Evolutionary conservation across 2,113 vertebrate species (phyloP), one percentile per base, ranked within the genome.

Genomic region (Herpailurus yagouaroundi): DNA sequence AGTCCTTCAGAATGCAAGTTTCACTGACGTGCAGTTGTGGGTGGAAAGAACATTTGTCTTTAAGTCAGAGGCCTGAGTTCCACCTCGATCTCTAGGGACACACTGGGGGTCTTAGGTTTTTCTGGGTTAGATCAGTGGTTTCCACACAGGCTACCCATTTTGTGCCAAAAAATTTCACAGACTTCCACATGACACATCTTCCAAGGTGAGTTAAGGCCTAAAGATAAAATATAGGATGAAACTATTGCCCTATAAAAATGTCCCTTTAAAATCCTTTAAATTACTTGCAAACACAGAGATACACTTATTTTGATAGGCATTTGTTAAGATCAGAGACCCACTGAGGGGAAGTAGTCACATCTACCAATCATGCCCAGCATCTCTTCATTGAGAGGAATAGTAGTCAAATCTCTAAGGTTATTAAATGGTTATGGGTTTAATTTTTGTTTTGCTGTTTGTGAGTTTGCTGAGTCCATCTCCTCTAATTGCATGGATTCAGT

Each of bases 181-280:
- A 45, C n/a, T 23, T 74, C 41, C 45, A 45, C 12, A 3, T 48
- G n/a, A 14, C 18, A 7, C 33, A 86, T 31, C 36, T 57, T 55
- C 50, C 13, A 19, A 18, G 21, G 36, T 45, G 10, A 81, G 38
- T 27, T 82, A 33, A 18, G 12, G 52, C 38, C 41, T 79, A 81
- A 95, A 91, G 45, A 64, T 74, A 87, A 96, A 94, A 89, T 41
- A 45, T 27, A 69, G 85, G 31, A 27, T 19, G 6, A 83, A 90
- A 79, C 29, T 76, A 27, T 73, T 77, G 41, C 31, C 4, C 5
- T 38, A 19, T 36, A 52, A 74, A 83, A 13, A 45, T 50, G 23
- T 25, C 12, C 50, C 50, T 52, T 64, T 38, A n/a, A 92, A 79
- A 36, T 25, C 14, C 41, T 48, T 82, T 36, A 52, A 82, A 21